A percentile compares a stretch with the other conserved stretches of the same genome.
These are phyloP conservation scores for Incurvaria masculella DNA, from an alignment of 2,888 invertebrate species.

Conservation along the genomic window DNA sequence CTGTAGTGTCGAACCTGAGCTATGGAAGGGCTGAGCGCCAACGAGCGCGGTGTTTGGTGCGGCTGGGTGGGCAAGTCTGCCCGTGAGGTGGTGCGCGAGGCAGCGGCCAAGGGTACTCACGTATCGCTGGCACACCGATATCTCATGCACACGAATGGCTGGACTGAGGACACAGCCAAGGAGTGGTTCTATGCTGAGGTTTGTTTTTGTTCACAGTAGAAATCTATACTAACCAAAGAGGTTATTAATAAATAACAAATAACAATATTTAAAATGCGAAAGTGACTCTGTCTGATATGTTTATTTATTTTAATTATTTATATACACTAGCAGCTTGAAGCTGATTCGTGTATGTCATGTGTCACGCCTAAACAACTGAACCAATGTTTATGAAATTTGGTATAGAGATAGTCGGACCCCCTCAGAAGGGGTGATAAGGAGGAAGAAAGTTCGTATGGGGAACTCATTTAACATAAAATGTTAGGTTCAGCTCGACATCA, in stretches of 20 bases:
- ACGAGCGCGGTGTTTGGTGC: slow-evolving; percentile 60
- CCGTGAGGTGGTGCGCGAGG: slow-evolving; percentile 64
- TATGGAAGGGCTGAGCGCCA: slow-evolving; percentile 58
- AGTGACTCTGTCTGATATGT: background rate
- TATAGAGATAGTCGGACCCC: background rate
- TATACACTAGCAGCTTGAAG: no score
- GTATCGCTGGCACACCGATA: slow-evolving; percentile 58
- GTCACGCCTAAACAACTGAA: background rate
- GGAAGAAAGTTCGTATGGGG: no score
- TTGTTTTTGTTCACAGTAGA: slow-evolving; percentile 13
- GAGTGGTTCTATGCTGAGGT: slow-evolving; percentile 59
- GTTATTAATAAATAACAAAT: no score
- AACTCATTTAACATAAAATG: no score
- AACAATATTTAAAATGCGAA: slow-evolving; percentile 4
- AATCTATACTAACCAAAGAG: no score
- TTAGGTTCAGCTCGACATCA: no score
- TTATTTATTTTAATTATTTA: background rate
- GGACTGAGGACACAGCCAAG: slow-evolving; percentile 47
- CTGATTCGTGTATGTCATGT: background rate
- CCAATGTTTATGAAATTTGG: no score
- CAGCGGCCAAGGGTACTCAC: slow-evolving; percentile 64
- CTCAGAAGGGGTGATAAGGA: background rate
- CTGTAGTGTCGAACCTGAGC: no score
- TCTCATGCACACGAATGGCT: slow-evolving; percentile 53
- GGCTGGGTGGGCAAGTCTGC: slow-evolving; percentile 63